Evolutionary conservation across 2,797 vertebrate genomes (phyloP), one percentile per base, ranked within the genome.

Genomic region (Acropternis orthonyx): DNA sequence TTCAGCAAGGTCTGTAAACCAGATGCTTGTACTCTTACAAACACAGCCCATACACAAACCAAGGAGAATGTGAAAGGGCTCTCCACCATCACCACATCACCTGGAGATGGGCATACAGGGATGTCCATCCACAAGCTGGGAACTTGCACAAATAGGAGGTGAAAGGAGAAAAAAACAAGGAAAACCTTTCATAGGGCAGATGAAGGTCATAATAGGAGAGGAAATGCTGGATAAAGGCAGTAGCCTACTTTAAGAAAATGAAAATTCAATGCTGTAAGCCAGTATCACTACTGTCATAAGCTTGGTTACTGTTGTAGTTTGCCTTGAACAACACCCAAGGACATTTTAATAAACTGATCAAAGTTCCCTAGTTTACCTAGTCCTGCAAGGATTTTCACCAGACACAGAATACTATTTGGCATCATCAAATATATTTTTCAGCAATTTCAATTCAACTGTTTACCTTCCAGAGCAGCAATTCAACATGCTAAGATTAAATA

Each of bases 81-180:
- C 46, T 14, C 9, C 51, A 27, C 2, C 19, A 6, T 10, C 49
- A 2, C 63, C 22, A 14, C 55, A n/a, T 2, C 24, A 58, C 4
- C 36, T 28, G 36, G 12, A 4, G 17, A 17, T 4, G 17, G 27
- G 15, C 48, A 36, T 0, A 1, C 0, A 36, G 21, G 24, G 34
- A 12, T 34, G 16, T 30, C 6, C 5, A 28, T 2, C 59, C 1
- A 0, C 66, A 37, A 43, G 46, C 51, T 49, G n/a, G 48, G 27
- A 83, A 74, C 48, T 19, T 12, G 12, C 14, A 21, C 9, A 34
- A 30, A 48, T 37, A 28, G n/a, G 3, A 8, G 54, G 61, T 8
- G 4, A 82, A 52, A 52, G 8, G 5, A 4, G 2, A 3, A 52
- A 77, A 44, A 67, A 12, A 16, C 10, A 62, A 68, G 43, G 36